Percentiles rank a stretch among this genome's conserved stretches.
Evolutionary conservation across 1,140 invertebrate species (phyloP).

Genomic region (Drosophila sulfurigaster): DNA sequence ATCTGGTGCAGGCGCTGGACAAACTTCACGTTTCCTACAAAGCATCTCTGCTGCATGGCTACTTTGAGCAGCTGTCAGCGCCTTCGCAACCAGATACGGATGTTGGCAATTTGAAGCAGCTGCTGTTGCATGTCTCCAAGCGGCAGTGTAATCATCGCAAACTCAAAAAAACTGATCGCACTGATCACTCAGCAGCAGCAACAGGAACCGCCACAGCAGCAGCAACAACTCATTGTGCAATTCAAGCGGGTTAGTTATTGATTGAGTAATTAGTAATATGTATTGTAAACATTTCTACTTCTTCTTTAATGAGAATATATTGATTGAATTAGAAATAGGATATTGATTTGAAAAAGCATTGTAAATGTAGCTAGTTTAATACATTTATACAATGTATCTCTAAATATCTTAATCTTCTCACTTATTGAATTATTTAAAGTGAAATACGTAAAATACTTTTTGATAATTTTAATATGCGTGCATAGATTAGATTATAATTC

Average conservation of each 20-base stretch:
- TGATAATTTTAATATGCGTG: too few species aligned
- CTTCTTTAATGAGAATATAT: too few species aligned
- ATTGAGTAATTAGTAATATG: too few species aligned
- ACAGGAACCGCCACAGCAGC: slow-evolving; percentile 44
- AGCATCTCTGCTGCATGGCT: slow-evolving; percentile 58
- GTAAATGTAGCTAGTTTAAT: too few species aligned
- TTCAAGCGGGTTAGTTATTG: slow-evolving; percentile 64
- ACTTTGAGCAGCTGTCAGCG: slow-evolving; percentile 50
- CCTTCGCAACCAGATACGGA: background rate
- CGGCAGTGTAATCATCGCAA: slow-evolving; percentile 74
- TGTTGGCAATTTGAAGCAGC: slow-evolving; percentile 61
- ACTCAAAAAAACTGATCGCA: slow-evolving; percentile 72
- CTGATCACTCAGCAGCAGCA: slow-evolving; percentile 56
- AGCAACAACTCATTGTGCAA: slow-evolving; percentile 70
- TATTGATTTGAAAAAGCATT: too few species aligned
- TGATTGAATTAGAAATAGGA: too few species aligned
- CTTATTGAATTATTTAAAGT: too few species aligned
- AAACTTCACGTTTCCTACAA: slow-evolving; percentile 76
- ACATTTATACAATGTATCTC: too few species aligned
- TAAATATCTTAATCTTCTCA: too few species aligned
- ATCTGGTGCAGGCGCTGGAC: slow-evolving; percentile 78
- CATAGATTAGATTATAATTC: too few species aligned
- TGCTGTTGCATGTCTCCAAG: slow-evolving; percentile 73
- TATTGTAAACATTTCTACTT: too few species aligned
- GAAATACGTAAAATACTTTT: too few species aligned